A percentile compares a stretch with the other conserved stretches of the same genome.
phyloP scores from a whole-genome alignment of 2,797 vertebrate genomes.

The Malacoctenus gilli region DNA sequence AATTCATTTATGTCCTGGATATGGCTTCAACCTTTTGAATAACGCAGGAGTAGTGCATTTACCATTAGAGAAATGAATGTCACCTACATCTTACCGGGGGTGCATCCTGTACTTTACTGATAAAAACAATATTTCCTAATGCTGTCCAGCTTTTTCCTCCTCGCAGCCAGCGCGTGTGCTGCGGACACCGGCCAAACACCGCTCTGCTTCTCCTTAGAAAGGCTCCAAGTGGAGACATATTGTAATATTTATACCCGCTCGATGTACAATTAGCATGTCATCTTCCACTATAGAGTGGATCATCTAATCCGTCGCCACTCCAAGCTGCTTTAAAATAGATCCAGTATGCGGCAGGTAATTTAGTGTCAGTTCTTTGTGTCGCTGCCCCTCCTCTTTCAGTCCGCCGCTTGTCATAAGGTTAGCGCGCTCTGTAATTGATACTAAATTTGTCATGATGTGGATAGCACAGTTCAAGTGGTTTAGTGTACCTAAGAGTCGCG shows the following conservation, averaged over 20 bases:
- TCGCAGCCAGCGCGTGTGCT: slow-evolving; percentile 4
- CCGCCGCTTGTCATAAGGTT: slow-evolving; percentile 73
- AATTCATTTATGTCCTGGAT: slow-evolving; percentile 78
- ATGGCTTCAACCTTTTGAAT: slow-evolving; percentile 77
- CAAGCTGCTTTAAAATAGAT: slow-evolving; percentile 72
- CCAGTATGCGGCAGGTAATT: slow-evolving; percentile 70
- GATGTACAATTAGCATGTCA: slow-evolving; percentile 71
- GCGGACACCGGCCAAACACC: background rate
- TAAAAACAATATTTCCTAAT: slow-evolving; percentile 57
- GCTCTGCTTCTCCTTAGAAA: slow-evolving; percentile 9
- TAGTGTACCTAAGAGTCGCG: slow-evolving; percentile 64
- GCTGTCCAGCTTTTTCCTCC: slow-evolving; percentile 19
- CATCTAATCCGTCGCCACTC: slow-evolving; percentile 66
- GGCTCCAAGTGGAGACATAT: slow-evolving; percentile 37
- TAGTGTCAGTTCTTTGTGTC: slow-evolving; percentile 67
- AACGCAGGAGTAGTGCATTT: slow-evolving; percentile 70
- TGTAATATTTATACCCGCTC: slow-evolving; percentile 67
- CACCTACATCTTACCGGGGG: slow-evolving; percentile 61
- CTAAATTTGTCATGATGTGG: slow-evolving; percentile 78
- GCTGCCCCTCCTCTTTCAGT: slow-evolving; percentile 59
- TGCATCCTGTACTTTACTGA: slow-evolving; percentile 60
- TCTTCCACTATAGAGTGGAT: slow-evolving; percentile 55
- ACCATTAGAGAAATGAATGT: slow-evolving; percentile 82
- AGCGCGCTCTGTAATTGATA: slow-evolving; percentile 78
- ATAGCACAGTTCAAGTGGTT: slow-evolving; percentile 74